phyloP scores from a whole-genome alignment of 2,888 invertebrate species.

The Anoplius nigerrimus region DNA sequence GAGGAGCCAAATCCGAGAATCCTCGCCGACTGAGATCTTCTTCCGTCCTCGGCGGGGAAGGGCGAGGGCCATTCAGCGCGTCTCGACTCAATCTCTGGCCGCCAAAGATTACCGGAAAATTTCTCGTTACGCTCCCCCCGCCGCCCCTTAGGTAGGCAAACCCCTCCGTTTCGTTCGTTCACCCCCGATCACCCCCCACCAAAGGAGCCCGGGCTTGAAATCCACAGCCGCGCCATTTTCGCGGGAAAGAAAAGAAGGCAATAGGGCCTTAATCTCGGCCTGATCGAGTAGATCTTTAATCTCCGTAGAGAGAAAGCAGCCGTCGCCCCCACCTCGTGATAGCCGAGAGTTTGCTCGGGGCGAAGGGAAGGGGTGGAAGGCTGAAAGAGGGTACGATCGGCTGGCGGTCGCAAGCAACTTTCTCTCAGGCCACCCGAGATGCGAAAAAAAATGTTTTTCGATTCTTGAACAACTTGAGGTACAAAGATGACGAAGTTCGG shows the following conservation, averaged over 20 bases:
- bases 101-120: slow-evolving; percentile 58
- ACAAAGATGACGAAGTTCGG: no score
- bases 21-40: slow-evolving; percentile 44
- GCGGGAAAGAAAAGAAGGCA: neutral
- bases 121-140: slow-evolving; percentile 44
- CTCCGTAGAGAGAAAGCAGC: slow-evolving; percentile 36
- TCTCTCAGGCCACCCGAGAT: no score
- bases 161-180: no score
- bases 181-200: neutral
- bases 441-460: no score
- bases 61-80: slow-evolving; percentile 44
- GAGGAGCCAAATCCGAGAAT: slow-evolving; percentile 44
- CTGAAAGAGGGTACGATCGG: no score
- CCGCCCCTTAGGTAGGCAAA: neutral
- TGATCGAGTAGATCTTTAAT: slow-evolving; percentile 54
- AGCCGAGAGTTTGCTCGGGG: slow-evolving; percentile 8
- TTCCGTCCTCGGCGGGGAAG: no score
- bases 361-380: no score
- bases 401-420: no score
- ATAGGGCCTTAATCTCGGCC: slow-evolving; percentile 45
- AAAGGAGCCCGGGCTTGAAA: neutral
- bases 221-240: slow-evolving; percentile 2
- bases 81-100: slow-evolving; percentile 49
- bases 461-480: no score
- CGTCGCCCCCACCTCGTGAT: slow-evolving; percentile 15